Evolutionary conservation across 2,113 vertebrate species (phyloP), one percentile per base, ranked within the genome.

Genomic region (Apodemus speciosus): DNA sequence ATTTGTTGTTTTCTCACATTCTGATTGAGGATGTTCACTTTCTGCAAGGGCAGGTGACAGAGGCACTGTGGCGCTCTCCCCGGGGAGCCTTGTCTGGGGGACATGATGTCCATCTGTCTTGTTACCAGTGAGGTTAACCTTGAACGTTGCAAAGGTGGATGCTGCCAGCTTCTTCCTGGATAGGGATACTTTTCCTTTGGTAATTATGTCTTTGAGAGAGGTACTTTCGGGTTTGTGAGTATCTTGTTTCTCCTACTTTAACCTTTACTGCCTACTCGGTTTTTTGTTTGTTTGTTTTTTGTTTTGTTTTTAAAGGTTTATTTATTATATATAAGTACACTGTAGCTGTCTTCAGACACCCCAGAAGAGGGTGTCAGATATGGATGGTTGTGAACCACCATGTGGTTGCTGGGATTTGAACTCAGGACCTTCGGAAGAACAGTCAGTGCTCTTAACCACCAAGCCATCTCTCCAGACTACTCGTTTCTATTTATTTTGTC

Each of bases 131-230:
- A 58, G 49, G 3, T 71, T 23, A 40, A 91, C n/a, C 2, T 51
- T 58, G 69, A 58, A 43, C 1, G 1, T 60, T 9, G 11, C 9
- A 30, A 46, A 90, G 53, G 71, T 46, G 13, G 46, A 9, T 13
- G 4, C 56, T 20, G 30, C 13, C 62, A 60, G 69, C 51, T 58
- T 60, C 43, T 66, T 58, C 46, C 76, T 58, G 25, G 46, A 16
- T 13, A 77, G 75, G 68, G 15, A 10, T 35, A 13, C 38, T 85
- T 89, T 90, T 93, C 38, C 56, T 69, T 75, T 90, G 38, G 11
- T 58, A 77, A 7, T 30, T 56, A 8, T 49, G 35, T 53, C 72
- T 88, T 88, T 75, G 38, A 20, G 27, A 20, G 6, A 76, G 38
- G 20, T 84, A 40, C 25, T n/a, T 25, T n/a, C 58, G 56, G 10